Evolutionary conservation across 1,140 invertebrate species (phyloP).

Genomic region (Cryptotermes secundus): DNA sequence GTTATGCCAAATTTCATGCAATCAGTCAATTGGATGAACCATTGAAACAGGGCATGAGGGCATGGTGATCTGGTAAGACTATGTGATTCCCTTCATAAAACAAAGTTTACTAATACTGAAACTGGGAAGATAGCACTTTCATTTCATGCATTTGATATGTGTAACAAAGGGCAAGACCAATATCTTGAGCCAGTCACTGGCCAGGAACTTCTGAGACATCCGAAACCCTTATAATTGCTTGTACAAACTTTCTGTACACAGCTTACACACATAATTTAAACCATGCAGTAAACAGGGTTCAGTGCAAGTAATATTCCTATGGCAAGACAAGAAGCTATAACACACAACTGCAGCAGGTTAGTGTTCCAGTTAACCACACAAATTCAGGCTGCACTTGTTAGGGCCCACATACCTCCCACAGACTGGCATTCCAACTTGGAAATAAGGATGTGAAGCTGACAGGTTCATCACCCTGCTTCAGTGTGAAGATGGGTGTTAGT

Average conservation of each 20-base stretch:
- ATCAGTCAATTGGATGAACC: no score
- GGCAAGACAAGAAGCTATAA: no score
- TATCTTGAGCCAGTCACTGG: no score
- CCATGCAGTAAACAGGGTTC: background rate
- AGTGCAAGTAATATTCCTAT: no score
- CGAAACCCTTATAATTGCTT: background rate
- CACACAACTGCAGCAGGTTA: background rate
- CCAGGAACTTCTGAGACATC: background rate
- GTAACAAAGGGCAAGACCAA: no score
- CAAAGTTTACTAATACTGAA: no score
- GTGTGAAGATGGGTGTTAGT: conserved; percentile 57
- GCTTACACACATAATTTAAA: background rate
- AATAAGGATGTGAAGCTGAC: conserved; percentile 67
- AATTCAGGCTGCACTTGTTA: background rate
- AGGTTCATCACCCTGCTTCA: conserved; percentile 69
- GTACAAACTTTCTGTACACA: background rate
- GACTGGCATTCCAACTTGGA: conserved; percentile 63
- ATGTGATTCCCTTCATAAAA: no score
- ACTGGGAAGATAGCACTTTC: no score
- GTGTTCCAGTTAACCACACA: background rate
- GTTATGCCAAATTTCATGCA: no score
- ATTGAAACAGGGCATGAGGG: no score
- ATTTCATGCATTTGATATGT: no score
- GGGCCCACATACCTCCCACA: conserved; percentile 57
- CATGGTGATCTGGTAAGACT: no score